Evolutionary conservation across 2,888 invertebrate genomes (phyloP).

Genomic region (Pollenia labialis): DNA sequence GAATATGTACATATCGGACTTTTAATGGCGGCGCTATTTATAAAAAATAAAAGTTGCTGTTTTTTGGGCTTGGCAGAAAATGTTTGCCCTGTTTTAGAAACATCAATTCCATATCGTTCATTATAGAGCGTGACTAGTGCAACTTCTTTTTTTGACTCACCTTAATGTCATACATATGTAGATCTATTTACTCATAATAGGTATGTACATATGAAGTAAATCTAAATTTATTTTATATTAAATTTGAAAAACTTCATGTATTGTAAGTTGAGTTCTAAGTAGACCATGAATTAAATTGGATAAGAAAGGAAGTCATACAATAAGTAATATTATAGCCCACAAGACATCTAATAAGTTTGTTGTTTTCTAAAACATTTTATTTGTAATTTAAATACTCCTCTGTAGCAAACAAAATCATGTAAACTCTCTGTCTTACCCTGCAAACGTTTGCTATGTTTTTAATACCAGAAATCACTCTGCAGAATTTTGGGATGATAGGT

Average conservation of each 20-base stretch:
- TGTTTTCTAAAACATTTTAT: conserved; percentile 59
- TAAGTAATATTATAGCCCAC: conserved; percentile 46
- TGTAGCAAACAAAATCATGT: conserved; percentile 2
- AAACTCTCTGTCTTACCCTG: not conserved
- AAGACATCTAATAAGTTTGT: conserved; percentile 60
- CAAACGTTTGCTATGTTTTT: too few species aligned
- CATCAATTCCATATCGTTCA: too few species aligned
- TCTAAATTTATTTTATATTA: conserved; percentile 30
- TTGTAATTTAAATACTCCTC: conserved; percentile 56
- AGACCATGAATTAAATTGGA: conserved; percentile 29
- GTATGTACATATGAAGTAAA: conserved; percentile 4
- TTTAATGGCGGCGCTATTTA: too few species aligned
- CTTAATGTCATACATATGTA: not conserved
- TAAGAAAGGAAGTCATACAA: conserved; percentile 32
- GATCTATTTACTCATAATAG: not conserved
- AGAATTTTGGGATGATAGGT: too few species aligned
- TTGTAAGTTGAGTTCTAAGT: not conserved
- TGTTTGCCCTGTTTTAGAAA: too few species aligned
- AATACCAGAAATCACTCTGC: too few species aligned
- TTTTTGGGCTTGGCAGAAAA: too few species aligned
- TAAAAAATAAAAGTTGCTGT: too few species aligned
- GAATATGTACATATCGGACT: too few species aligned
- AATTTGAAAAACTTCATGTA: conserved; percentile 45
- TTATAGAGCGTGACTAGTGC: too few species aligned
- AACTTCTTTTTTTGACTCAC: too few species aligned